These are phyloP conservation scores for Andrena marginata DNA, from an alignment of 2,888 invertebrate genomes.

Conservation along the genomic window DNA sequence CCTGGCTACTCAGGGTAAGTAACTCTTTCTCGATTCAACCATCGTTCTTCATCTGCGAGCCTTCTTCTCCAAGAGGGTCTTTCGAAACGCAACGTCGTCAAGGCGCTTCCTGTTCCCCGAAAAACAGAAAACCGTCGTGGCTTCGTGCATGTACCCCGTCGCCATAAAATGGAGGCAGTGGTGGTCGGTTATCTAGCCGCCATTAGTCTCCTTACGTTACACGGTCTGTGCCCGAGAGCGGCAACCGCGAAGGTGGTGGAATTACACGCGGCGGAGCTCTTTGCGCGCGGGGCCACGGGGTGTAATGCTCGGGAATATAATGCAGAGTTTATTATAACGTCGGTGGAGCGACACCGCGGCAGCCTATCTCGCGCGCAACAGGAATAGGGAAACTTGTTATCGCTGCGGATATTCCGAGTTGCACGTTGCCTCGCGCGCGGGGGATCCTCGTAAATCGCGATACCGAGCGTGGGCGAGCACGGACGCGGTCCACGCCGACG, in stretches of 20 bases:
- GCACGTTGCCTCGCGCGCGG: constrained; percentile 22
- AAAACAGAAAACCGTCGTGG: not conserved
- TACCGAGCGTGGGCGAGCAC: constrained; percentile 57
- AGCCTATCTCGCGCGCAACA: constrained; percentile 54
- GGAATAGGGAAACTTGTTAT: constrained; percentile 70
- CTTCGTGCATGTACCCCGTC: too few species aligned
- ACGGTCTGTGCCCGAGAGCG: not conserved
- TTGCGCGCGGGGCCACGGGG: constrained; percentile 22
- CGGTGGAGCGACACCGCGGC: constrained; percentile 26
- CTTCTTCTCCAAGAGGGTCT: too few species aligned
- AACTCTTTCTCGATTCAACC: not conserved
- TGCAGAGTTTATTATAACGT: constrained; percentile 79
- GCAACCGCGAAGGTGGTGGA: constrained; percentile 19
- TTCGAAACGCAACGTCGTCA: too few species aligned
- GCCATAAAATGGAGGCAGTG: not conserved
- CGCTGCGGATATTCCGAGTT: constrained; percentile 55
- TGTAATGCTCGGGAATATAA: constrained; percentile 73
- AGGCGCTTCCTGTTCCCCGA: not conserved
- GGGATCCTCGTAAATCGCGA: constrained; percentile 51
- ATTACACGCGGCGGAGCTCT: constrained; percentile 35
- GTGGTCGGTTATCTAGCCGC: constrained; percentile 32
- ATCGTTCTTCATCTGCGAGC: too few species aligned
- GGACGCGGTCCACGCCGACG: constrained; percentile 29
- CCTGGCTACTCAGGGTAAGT: constrained; percentile 64
- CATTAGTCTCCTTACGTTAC: constrained; percentile 23